phyloP scores from a whole-genome alignment of 2,888 invertebrate species.

The Theretra japonica region DNA sequence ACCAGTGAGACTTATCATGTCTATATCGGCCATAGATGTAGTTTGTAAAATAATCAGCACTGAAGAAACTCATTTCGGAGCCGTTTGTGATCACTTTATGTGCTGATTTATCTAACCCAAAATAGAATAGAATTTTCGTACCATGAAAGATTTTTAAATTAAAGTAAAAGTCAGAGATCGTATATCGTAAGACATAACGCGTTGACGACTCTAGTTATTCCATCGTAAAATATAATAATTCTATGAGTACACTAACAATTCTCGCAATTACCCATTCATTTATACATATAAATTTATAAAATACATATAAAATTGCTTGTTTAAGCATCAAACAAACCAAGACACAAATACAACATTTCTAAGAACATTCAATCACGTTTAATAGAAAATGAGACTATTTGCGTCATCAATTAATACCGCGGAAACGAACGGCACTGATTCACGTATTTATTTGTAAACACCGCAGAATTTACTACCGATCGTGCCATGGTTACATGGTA shows the following conservation, averaged over 20 bases:
- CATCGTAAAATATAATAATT: neutral
- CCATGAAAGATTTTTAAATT: no score
- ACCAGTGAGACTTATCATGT: no score
- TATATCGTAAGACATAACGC: no score
- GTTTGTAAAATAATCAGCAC: no score
- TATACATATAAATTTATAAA: no score
- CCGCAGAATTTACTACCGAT: slow-evolving; percentile 12
- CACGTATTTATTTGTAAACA: slow-evolving; percentile 30
- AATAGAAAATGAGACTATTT: slow-evolving; percentile 16
- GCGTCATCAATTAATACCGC: slow-evolving; percentile 26
- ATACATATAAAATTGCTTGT: no score
- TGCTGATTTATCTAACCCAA: no score
- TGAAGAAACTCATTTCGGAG: no score
- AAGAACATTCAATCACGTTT: slow-evolving; percentile 13
- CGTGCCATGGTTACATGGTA: slow-evolving; percentile 9
- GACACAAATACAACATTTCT: slow-evolving; percentile 9
- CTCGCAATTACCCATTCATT: neutral
- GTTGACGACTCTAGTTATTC: neutral
- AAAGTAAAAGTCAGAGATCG: no score
- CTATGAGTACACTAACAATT: neutral
- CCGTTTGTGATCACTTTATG: no score
- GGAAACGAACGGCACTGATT: slow-evolving; percentile 25
- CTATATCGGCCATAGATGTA: no score
- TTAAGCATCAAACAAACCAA: slow-evolving; percentile 6
- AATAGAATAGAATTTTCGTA: no score